These are phyloP conservation scores for Pogonomyrmex barbatus DNA, from an alignment of 1,140 invertebrate species.

Conservation along the genomic window DNA sequence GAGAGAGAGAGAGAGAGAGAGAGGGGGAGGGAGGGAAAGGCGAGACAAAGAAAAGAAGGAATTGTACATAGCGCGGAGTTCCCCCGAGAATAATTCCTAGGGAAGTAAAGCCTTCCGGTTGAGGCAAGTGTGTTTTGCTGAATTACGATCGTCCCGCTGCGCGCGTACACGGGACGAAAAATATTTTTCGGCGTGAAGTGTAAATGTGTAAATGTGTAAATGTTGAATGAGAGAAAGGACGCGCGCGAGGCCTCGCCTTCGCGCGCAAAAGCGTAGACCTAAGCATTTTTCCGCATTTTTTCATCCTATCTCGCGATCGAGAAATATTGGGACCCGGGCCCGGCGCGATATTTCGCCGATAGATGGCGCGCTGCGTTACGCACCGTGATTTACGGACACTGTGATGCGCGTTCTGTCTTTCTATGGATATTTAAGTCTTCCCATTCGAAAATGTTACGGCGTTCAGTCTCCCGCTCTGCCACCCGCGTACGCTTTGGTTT, in stretches of 20 bases:
- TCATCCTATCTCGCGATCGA: constrained; percentile 41
- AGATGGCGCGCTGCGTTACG: constrained; percentile 39
- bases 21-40: not conserved
- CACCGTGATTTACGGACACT: constrained; percentile 26
- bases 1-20: constrained; percentile 25
- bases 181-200: constrained; percentile 52
- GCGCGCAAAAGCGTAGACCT: constrained; percentile 7
- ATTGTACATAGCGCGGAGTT: constrained; percentile 29
- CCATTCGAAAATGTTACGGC: too few species aligned
- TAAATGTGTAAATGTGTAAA: too few species aligned
- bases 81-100: constrained; percentile 65
- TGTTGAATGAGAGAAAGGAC: constrained; percentile 65
- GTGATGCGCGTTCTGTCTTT: constrained; percentile 21
- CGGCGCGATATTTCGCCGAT: constrained; percentile 40
- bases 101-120: constrained; percentile 59
- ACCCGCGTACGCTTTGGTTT: too few species aligned
- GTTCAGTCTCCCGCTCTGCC: too few species aligned
- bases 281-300: constrained; percentile 58
- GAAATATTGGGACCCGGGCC: constrained; percentile 40
- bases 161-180: constrained; percentile 43
- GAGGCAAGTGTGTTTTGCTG: constrained; percentile 60
- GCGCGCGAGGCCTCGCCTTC: not conserved
- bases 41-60: constrained; percentile 48
- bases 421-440: constrained; percentile 20
- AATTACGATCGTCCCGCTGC: constrained; percentile 58